Percentiles rank a stretch among this genome's conserved stretches.
Conservation (phyloP, 2,113 vertebrate genomes). For the Alethe castanea region DNA sequence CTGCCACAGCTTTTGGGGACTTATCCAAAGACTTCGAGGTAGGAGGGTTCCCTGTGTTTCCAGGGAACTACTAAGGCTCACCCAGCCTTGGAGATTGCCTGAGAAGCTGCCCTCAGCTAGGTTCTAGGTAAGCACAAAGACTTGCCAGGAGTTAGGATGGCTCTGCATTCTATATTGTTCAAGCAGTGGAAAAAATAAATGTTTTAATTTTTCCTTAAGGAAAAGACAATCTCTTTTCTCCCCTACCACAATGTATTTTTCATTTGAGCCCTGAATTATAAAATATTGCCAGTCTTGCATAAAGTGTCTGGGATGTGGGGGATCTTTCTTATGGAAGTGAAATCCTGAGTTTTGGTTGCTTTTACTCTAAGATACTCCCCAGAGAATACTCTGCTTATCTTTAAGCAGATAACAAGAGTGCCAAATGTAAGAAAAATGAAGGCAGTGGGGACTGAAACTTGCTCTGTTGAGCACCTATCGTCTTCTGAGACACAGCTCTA, state of each 20-base stretch:
- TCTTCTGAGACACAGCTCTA: not conserved
- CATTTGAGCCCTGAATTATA: not conserved
- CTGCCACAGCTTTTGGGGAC: not conserved
- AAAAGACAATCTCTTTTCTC: not conserved
- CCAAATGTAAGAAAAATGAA: not conserved
- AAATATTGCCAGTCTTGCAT: not conserved
- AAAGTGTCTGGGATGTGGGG: not conserved
- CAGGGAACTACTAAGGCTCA: not conserved
- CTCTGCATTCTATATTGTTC: not conserved
- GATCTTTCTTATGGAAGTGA: not conserved
- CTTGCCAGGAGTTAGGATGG: not conserved
- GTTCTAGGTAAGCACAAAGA: not conserved
- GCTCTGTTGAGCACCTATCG: not conserved
- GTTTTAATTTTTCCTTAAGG: not conserved
- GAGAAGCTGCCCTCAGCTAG: not conserved
- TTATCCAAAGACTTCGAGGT: not conserved
- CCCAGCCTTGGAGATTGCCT: not conserved
- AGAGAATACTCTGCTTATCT: not conserved
- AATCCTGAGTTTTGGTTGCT: not conserved
- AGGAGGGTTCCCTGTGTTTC: accelerated
- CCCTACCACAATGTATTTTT: accelerated
- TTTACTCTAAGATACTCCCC: not conserved
- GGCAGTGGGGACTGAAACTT: not conserved
- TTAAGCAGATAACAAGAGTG: not conserved
- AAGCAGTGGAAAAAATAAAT: not conserved